Conservation (phyloP, 2,888 invertebrate species). For the Blastobasis adustella region DNA sequence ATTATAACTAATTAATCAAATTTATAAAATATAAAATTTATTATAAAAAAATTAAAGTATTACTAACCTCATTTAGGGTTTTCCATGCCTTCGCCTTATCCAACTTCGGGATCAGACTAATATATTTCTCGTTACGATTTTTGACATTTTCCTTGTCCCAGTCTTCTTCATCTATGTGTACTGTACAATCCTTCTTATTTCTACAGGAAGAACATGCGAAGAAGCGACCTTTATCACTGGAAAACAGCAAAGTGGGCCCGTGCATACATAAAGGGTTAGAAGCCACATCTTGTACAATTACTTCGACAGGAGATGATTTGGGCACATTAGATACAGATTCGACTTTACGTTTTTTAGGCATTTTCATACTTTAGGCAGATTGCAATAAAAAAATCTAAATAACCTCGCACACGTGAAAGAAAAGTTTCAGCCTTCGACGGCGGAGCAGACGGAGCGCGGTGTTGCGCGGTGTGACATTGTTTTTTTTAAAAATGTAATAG, state of each 20-base stretch:
- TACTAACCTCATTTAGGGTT: conserved; percentile 69
- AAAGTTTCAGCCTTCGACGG: not conserved
- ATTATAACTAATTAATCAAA: too few species aligned
- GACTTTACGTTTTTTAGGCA: conserved; percentile 54
- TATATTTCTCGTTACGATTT: conserved; percentile 61
- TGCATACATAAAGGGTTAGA: conserved; percentile 83
- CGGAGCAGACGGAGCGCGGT: conserved; percentile 10
- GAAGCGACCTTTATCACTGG: conserved; percentile 74
- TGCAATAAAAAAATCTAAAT: not conserved
- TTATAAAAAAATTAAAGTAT: too few species aligned
- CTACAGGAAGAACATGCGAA: conserved; percentile 91
- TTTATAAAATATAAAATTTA: too few species aligned
- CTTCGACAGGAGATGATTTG: conserved; percentile 56
- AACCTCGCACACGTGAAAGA: too few species aligned
- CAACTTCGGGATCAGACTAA: conserved; percentile 58
- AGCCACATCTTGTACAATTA: conserved; percentile 71
- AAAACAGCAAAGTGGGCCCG: conserved; percentile 85
- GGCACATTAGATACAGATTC: conserved; percentile 21
- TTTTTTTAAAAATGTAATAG: not conserved
- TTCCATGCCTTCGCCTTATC: conserved; percentile 71
- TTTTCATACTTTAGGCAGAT: conserved; percentile 15
- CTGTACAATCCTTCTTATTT: conserved; percentile 83
- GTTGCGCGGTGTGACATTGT: not conserved
- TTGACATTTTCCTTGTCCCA: conserved; percentile 69
- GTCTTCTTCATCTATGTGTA: conserved; percentile 75